Percentiles rank a stretch among this genome's conserved stretches.
phyloP scores from a whole-genome alignment of 2,888 invertebrate genomes.

The Teleogryllus oceanicus region DNA sequence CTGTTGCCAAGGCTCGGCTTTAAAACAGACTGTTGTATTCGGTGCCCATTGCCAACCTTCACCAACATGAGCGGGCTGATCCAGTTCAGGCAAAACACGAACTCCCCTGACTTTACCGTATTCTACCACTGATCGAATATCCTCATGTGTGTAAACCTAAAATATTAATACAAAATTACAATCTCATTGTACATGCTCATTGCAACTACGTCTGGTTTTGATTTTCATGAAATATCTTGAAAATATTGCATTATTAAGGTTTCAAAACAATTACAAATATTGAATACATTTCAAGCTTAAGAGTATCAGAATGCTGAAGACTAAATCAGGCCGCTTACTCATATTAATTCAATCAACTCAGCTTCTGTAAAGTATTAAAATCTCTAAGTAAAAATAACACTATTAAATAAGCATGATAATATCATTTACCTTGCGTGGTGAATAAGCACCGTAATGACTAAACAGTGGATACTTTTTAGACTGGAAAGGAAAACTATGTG shows the following conservation, averaged over 20 bases:
- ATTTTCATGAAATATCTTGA: no score
- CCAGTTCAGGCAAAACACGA: slow-evolving; percentile 85
- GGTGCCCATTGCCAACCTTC: slow-evolving; percentile 84
- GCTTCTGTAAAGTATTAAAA: background rate
- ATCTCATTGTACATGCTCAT: background rate
- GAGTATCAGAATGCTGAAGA: no score
- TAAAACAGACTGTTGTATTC: slow-evolving; percentile 43
- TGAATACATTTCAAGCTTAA: background rate
- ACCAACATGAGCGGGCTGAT: slow-evolving; percentile 86
- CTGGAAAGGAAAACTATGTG: slow-evolving; percentile 89
- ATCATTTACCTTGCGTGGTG: slow-evolving; percentile 56
- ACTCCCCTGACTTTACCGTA: slow-evolving; percentile 74
- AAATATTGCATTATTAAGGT: background rate
- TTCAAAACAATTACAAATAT: background rate
- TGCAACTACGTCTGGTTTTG: background rate
- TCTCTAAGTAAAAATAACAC: background rate
- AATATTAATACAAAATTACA: background rate
- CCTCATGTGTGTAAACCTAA: slow-evolving; percentile 65
- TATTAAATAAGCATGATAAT: no score
- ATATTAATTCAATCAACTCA: background rate
- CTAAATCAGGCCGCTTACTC: background rate
- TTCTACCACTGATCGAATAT: slow-evolving; percentile 67
- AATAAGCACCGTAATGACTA: slow-evolving; percentile 73
- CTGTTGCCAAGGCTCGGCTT: slow-evolving; percentile 66
- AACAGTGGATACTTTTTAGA: slow-evolving; percentile 69